Evolutionary conservation across 2,797 vertebrate species (phyloP), one percentile per base, ranked within the genome.

Genomic region (Hybognathus amarus): DNA sequence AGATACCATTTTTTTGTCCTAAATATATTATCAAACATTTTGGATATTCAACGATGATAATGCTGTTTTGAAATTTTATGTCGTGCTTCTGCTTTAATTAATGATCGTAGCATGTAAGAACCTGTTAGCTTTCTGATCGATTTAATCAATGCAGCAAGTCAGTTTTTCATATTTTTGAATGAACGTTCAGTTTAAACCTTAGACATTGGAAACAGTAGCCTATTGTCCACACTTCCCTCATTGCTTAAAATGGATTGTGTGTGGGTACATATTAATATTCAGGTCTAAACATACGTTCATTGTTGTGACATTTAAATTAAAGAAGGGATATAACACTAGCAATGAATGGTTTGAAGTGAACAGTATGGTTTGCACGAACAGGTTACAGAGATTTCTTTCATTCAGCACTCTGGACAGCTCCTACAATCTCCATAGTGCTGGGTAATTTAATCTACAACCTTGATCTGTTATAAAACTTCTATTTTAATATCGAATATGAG

Each of bases 401-500:
- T 82, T 84, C 79, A 88, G 85, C 59, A 88, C 87, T 64, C 27
- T 80, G 85, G 87, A 86, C 83, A 88, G 85, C 76, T 85, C 85
- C 79, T 17, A 36, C n/a, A 63, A n/a, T 63, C 61, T 17, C 22
- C 4, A 56, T 56, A n/a, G 54, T 24, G 27, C 27, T 33, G 52
- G 20, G 11, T 17, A 33, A 71, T 61, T n/a, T 0, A 10, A 66
- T 20, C 54, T 20, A 64, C 79, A 80, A 30, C 15, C 18, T 61
- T 36, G 40, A 36, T 64, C 20, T 50, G 9, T 36, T 73, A 12
- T 36, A 73, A 69, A 61, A 81, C 30, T 1, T 20, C 17, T 22
- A 71, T 9, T 9, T 81, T 69, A 6, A 69, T 17, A 45, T 70
- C 2, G 17, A 59, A 56, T 24, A 79, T 20, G 64, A 67, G 45